These are phyloP conservation scores for Trichomalopsis sarcophagae DNA, from an alignment of 1,140 invertebrate genomes.

Conservation along the genomic window DNA sequence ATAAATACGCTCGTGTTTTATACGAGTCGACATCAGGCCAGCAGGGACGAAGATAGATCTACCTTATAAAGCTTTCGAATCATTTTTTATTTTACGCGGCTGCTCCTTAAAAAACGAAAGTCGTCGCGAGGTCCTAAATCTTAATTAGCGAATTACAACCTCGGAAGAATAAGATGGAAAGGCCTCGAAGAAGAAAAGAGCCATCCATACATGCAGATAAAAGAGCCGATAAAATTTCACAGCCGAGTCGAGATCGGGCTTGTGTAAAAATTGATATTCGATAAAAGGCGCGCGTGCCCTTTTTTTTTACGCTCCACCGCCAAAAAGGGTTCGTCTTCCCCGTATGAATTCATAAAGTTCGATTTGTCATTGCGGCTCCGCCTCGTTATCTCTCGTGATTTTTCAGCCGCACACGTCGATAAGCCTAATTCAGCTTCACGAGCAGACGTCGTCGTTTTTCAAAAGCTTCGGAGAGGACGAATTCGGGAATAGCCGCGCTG, in stretches of 20 bases:
- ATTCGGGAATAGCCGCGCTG: neutral
- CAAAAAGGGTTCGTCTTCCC: neutral
- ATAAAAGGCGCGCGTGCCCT: neutral
- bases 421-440: neutral
- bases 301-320: neutral
- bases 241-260: neutral
- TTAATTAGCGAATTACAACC: too few relatives aligned
- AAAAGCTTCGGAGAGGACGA: neutral
- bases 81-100: neutral
- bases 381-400: neutral
- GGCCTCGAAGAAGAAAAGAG: neutral
- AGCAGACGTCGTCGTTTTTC: neutral
- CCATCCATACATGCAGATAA: neutral
- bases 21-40: neutral
- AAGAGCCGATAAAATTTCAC: neutral
- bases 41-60: neutral
- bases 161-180: too few relatives aligned
- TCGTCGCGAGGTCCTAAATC: too few relatives aligned
- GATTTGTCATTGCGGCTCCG: neutral
- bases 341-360: neutral
- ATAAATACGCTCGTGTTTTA: neutral
- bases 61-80: neutral
- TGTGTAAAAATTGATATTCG: constrained; percentile 19
- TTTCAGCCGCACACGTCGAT: neutral
- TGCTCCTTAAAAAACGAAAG: too few relatives aligned